Evolutionary conservation across 1,140 invertebrate species (phyloP).

Genomic region (Cyrtorhinus lividipennis): DNA sequence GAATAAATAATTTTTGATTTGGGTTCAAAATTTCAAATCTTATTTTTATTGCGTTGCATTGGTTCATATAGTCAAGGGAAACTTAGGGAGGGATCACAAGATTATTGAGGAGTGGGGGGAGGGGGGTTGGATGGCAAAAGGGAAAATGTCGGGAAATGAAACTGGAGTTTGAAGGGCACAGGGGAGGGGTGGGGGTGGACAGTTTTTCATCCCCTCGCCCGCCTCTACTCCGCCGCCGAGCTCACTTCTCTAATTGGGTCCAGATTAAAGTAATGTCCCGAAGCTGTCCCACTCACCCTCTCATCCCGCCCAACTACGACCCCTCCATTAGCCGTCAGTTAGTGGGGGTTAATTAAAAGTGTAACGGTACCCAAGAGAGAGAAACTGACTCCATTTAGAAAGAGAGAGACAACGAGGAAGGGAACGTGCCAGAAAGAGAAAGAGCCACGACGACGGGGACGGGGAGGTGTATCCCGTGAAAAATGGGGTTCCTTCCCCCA

Average conservation of each 20-base stretch:
- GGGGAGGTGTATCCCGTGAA: no score
- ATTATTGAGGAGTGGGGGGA: no score
- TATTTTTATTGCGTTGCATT: no score
- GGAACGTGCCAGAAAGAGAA: neutral
- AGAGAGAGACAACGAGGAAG: neutral
- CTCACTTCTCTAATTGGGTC: constrained; percentile 4
- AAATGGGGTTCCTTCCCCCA: no score
- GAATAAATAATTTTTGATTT: no score
- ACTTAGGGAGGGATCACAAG: no score
- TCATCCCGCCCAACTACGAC: neutral
- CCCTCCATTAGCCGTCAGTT: constrained; percentile 2
- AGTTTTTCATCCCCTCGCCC: neutral
- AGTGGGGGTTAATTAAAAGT: constrained; percentile 2
- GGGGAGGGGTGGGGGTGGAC: neutral
- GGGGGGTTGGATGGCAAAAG: no score
- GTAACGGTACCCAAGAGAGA: constrained; percentile 2
- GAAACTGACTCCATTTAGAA: neutral
- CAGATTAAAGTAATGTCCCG: constrained; percentile 8
- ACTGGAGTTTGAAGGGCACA: no score
- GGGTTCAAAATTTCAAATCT: no score
- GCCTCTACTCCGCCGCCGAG: neutral
- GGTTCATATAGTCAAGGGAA: no score
- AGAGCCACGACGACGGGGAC: neutral
- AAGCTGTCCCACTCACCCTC: neutral
- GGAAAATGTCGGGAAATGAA: no score